Base-by-base conservation (phyloP, 1,140 invertebrate genomes). In the Ips nitidus region DNA sequence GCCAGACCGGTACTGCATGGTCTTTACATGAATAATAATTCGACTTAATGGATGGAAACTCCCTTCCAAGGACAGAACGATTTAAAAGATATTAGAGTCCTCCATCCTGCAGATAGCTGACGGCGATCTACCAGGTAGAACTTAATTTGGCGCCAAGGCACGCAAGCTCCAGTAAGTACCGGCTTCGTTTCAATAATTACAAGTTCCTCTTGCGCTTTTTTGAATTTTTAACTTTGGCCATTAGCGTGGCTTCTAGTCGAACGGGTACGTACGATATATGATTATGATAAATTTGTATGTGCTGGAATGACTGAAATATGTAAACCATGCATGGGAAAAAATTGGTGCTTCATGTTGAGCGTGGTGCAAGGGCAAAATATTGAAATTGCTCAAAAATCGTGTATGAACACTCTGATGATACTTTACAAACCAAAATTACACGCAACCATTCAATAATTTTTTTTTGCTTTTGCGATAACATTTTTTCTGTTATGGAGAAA, bases 11-110 rank as follows among this genome's bases (percentile, higher is more conserved):
- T 22, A 22, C 22, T 22, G 22, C 22, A 22, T 22, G 22, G 45
- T 3, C 45, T 45, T 60, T 22, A 22, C 58, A 43, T 60, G 58
- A 60, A 60, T 60, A 60, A 60, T 60, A 60, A 43, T 60, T 42
- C 58, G 22, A 56, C 39, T 43, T 41, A 43, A 60, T 45, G 41
- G 60, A 63, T 69, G 67, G 57, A 66, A 65, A 55, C 58, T 71
- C 66, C 65, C 47, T 66, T 62, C 60, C 72, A 73, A 73, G 72
- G 72, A 64, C 72, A 69, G 65, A 73, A 73, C 72, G 61, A 73
- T 73, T 73, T 73, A 71, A 73, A 73, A 73, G 53, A 73, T 66
- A 73, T 73, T 73, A 73, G 72, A 73, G 69, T 66, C 62, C 64
- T 66, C 67, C 62, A 67, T 69, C 50, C 69, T 58, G 43, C 53